Evolutionary conservation across 92 coral and sea anemone species (phyloP), one percentile per base, ranked within the genome.

Genomic region (Actinernus sp.): DNA sequence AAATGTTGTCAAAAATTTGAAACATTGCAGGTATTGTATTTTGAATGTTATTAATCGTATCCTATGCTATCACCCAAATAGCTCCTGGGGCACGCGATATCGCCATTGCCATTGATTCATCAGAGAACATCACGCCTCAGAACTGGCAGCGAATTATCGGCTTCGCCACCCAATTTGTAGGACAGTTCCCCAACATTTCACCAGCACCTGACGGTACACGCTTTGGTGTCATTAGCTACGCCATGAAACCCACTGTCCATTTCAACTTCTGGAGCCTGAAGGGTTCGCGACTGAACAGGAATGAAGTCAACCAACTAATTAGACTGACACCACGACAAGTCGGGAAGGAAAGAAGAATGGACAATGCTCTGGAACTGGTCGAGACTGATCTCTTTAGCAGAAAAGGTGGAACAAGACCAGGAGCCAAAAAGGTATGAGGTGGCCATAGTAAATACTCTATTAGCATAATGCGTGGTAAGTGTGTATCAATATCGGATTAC

Each of bases 281-380:
- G 38, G 36, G 36, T 40, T 27, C 62, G 37, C 49, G 38, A 7
- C 31, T 56, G 76, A 40, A 54, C 39, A 53, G 46, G 29, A 51
- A 55, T 1, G 62, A 56, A 6, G 76, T 55, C 10, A 23, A 23
- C 37, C 17, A 26, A 2, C 31, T 13, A 11, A 51, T 68, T 9
- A 25, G 37, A 8, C 8, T 28, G 26, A 68, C 76, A 5, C 76
- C 76, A 7, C 76, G 76, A 3, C 54, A 68, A 55, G 20, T 54
- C 14, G 91, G 91, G 14, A 63, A 33, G 11, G 37, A 52, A 6
- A 49, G 91, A 66, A 82, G 91, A 14, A 58, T 85, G 31, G 87
- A 79, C 49, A 24, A 45, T 14, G 91, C 86, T 0, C 68, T 85
- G 20, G 56, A 59, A 17, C 54, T 57, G 27, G 87, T 74, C 24